Percentiles rank a stretch among this genome's conserved stretches.
Conservation (phyloP, 1,140 invertebrate genomes). For the Drosophila aff. region DNA sequence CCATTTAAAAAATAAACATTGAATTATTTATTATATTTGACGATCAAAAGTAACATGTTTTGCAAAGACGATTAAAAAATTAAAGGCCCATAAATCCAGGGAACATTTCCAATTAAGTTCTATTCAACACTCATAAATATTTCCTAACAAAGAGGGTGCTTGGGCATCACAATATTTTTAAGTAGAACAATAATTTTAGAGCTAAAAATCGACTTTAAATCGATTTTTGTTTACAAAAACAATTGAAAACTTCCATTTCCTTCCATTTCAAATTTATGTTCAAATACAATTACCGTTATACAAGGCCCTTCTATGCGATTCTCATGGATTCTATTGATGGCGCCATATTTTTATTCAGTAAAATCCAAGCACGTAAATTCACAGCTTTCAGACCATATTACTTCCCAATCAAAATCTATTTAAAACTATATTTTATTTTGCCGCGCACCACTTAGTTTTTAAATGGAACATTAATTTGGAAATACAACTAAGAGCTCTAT, state of each 20-base stretch:
- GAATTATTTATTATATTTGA: conserved; percentile 26
- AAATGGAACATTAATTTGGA: conserved; percentile 27
- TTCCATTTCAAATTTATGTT: background rate
- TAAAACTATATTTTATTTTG: conserved; percentile 11
- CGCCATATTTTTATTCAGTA: background rate
- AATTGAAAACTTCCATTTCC: background rate
- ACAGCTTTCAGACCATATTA: background rate
- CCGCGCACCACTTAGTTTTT: conserved; percentile 1
- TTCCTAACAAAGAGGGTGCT: background rate
- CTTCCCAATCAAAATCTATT: conserved; percentile 8
- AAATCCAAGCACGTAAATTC: background rate
- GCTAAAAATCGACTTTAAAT: background rate
- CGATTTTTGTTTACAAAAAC: background rate
- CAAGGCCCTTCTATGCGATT: background rate
- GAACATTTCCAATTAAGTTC: conserved; percentile 8
- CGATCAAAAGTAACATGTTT: conserved; percentile 7
- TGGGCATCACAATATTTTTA: background rate
- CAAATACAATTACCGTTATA: background rate
- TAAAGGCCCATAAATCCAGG: background rate
- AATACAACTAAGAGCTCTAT: conserved; percentile 5
- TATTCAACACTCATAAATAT: conserved; percentile 1
- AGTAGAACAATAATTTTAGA: background rate
- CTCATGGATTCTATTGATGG: background rate
- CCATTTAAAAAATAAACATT: background rate
- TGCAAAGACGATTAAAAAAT: background rate